phyloP scores from a whole-genome alignment of 2,113 vertebrate species.

The Macquaria ambigua region DNA sequence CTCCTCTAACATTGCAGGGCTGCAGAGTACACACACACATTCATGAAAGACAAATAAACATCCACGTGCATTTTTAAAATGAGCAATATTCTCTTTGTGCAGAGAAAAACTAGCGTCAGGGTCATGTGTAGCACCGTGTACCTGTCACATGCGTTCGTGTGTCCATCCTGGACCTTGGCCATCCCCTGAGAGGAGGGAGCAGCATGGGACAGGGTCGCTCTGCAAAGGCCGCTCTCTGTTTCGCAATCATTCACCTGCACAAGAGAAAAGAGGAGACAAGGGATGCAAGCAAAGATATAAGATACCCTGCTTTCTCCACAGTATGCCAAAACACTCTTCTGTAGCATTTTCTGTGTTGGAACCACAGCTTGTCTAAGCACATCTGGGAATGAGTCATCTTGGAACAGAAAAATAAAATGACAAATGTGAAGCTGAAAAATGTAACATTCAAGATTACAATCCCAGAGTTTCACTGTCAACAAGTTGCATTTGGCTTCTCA shows the following conservation, averaged over 20 bases:
- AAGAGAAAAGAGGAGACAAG: constrained; percentile 4
- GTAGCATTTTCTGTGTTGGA: constrained; percentile 4
- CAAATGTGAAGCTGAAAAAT: constrained; percentile 23
- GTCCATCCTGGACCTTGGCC: constrained; percentile 89
- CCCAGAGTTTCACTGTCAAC: background rate
- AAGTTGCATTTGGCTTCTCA: background rate
- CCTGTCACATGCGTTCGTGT: constrained; percentile 85
- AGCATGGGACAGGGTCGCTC: constrained; percentile 75
- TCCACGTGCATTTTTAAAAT: background rate
- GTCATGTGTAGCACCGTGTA: constrained; percentile 29
- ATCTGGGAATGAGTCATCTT: background rate
- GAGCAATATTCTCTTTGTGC: background rate
- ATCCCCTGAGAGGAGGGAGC: constrained; percentile 86
- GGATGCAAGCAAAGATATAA: background rate
- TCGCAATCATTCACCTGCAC: constrained; percentile 86
- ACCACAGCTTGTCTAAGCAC: background rate
- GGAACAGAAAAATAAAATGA: constrained; percentile 5
- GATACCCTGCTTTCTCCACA: background rate
- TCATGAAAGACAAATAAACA: background rate
- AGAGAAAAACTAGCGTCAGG: background rate
- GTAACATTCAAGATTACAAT: background rate
- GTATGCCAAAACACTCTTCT: constrained; percentile 1
- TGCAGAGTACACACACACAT: constrained; percentile 57
- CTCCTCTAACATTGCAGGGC: constrained; percentile 95
- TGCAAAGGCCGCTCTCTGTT: constrained; percentile 72